phyloP scores from a whole-genome alignment of 2,888 invertebrate species.

The Leptothorax acervorum region DNA sequence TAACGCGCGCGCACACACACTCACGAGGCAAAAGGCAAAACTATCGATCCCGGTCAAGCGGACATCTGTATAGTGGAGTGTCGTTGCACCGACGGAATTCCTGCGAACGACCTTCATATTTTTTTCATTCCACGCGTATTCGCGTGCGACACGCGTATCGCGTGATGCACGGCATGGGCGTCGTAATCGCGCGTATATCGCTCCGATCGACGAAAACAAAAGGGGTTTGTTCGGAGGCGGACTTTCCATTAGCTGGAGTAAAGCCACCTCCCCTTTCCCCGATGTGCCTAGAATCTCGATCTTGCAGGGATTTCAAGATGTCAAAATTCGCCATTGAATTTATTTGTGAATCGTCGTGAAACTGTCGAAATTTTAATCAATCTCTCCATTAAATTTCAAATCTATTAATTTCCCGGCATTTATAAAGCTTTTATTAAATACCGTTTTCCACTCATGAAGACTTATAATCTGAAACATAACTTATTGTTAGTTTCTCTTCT shows the following conservation, averaged over 20 bases:
- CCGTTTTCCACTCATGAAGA: not conserved
- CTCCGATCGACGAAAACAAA: conserved; percentile 46
- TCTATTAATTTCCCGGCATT: not conserved
- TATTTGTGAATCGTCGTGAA: not conserved
- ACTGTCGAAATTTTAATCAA: not conserved
- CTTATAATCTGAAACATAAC: not conserved
- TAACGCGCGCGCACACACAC: not conserved
- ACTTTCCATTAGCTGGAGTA: not conserved
- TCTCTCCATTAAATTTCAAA: not conserved
- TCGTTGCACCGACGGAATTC: conserved; percentile 74
- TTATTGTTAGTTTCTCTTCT: not conserved
- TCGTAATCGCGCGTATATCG: conserved; percentile 59
- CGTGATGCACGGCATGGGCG: conserved; percentile 58
- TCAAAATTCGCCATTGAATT: not conserved
- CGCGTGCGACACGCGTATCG: conserved; percentile 68
- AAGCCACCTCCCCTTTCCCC: not conserved
- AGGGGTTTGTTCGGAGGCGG: conserved; percentile 32
- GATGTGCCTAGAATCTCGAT: not conserved
- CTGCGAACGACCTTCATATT: conserved; percentile 72
- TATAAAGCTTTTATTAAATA: not conserved
- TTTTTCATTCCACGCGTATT: conserved; percentile 60
- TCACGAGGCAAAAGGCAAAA: conserved; percentile 66
- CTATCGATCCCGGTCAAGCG: conserved; percentile 64
- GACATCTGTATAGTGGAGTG: conserved; percentile 45
- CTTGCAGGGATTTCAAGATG: not conserved